phyloP scores from a whole-genome alignment of 2,797 vertebrate species.

The Hippocampus kuda region DNA sequence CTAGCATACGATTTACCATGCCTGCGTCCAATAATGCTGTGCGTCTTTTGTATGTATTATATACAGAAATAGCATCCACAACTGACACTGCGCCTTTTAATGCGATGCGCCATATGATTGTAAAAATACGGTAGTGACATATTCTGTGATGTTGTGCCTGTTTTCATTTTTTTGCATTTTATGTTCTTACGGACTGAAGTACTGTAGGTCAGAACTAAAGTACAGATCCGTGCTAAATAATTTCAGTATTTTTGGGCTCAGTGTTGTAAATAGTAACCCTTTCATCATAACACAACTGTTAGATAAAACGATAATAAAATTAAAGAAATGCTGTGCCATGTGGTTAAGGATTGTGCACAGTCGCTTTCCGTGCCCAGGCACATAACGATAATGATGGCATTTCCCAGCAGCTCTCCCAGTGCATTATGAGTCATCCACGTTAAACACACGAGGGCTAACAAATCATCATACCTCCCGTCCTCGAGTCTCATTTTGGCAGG shows the following conservation, averaged over 20 bases:
- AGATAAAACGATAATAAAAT: background rate
- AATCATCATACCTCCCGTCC: slow-evolving; percentile 12
- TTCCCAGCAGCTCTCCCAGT: background rate
- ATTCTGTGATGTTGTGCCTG: no score
- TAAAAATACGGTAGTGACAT: no score
- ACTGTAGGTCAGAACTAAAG: background rate
- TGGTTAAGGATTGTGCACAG: background rate
- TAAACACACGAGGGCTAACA: slow-evolving; percentile 8
- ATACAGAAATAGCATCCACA: no score
- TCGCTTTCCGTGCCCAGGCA: background rate
- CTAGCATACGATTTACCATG: no score
- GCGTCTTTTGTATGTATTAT: no score
- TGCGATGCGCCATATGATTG: no score
- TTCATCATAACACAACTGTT: background rate
- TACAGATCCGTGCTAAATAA: background rate
- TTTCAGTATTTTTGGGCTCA: background rate
- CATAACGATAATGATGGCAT: slow-evolving; percentile 1
- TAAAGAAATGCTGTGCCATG: background rate
- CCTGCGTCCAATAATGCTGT: no score
- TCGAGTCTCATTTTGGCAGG: slow-evolving; percentile 13
- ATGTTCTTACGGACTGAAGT: background rate
- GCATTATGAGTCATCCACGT: background rate
- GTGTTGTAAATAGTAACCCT: background rate
- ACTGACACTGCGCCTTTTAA: no score
- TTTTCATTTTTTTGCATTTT: no score